These are phyloP conservation scores for Brachionus asplanchnoidis DNA, from an alignment of 1,140 invertebrate genomes.

Conservation along the genomic window DNA sequence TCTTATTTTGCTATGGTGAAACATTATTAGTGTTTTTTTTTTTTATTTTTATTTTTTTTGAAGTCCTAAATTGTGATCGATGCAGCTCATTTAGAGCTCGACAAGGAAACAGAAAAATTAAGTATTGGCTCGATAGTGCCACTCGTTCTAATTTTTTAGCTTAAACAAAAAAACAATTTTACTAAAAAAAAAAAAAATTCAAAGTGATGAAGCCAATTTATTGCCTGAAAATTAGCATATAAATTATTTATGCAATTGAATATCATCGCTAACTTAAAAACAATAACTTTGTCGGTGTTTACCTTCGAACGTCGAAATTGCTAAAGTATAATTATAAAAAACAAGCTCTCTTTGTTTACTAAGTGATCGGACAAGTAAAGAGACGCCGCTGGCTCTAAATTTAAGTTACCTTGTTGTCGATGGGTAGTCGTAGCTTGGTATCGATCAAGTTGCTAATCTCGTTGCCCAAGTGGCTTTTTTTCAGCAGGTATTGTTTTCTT, in stretches of 20 bases:
- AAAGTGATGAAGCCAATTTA: background rate
- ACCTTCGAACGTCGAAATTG: background rate
- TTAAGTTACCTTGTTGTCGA: background rate
- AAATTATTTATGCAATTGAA: background rate
- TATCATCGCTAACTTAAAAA: background rate
- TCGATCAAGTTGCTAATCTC: background rate
- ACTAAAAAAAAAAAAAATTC: background rate
- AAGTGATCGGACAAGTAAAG: background rate
- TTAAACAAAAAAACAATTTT: slow-evolving; percentile 1
- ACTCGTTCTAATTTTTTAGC: background rate
- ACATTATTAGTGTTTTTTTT: background rate
- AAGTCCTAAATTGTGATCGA: background rate
- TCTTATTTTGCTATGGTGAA: background rate
- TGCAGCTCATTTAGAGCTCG: background rate
- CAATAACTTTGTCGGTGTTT: background rate
- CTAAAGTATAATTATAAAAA: background rate
- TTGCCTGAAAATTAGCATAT: background rate
- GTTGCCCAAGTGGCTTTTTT: background rate
- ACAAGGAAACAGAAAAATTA: background rate
- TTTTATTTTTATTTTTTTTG: background rate
- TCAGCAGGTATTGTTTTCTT: background rate
- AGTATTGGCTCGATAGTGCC: background rate
- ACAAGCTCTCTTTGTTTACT: background rate
- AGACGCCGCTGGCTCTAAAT: background rate
- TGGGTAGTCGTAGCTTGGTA: background rate